Base-by-base conservation (phyloP, 2,888 invertebrate species). In the Penaeus monodon region DNA sequence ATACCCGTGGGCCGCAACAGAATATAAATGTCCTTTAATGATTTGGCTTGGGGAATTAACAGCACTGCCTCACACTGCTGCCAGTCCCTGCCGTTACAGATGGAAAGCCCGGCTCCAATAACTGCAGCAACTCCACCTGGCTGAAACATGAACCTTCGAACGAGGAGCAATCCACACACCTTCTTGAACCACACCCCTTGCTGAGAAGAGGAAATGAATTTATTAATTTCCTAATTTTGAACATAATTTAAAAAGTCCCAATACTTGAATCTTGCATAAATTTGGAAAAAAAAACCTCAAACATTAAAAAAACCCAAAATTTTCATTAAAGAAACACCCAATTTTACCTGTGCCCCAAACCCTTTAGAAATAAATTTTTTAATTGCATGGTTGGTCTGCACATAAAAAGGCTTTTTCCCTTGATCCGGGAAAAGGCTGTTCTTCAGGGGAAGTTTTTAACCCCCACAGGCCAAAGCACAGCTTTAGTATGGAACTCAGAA, bases 1-100 rank as follows among this genome's bases (percentile, higher is more conserved):
- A 66, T 73, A 89, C 89, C 87, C 88, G 89, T 38, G 89, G 89
- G 17, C 87, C 89, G 88, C 20, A n/a, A 82, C 24, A 27, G 73
- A 38, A 74, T 85, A 89, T 33, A 80, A 85, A 14, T 33, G 65
- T 29, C 73, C 74, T 0, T 89, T 83, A 17, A 57, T 76, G 27
- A 68, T 82, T 81, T 77, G 33, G 85, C 79, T 57, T 78, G 84
- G n/a, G 87, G 85, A 24, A 89, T 78, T 38, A 66, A 88, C 89
- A 49, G n/a, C n/a, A 89, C 87, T 24, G 89, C 89, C 70, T 89
- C 87, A 76, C 87, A 88, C 22, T 65, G 82, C 27, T 73, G 81
- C 79, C 82, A 85, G 65, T 89, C 87, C 49, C 85, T 81, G 27
- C 85, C 82, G n/a, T 87, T 87, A 64, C 80, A 76, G 10, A 89